Evolutionary conservation across 2,888 invertebrate species (phyloP).

Genomic region (Morinoia aosen): DNA sequence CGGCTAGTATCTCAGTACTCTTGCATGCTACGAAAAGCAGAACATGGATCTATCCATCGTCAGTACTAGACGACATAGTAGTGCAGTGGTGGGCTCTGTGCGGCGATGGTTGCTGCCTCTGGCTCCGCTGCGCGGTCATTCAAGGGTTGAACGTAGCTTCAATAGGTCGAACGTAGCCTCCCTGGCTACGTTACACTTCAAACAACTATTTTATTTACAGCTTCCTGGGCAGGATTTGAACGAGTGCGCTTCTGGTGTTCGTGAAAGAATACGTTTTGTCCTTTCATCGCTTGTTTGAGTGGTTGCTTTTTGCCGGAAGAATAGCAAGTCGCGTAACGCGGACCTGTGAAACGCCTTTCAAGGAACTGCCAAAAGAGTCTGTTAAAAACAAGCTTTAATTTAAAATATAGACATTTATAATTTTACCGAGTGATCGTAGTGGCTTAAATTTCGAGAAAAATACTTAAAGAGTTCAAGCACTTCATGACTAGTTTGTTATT

Average conservation of each 20-base stretch:
- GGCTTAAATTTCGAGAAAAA: neutral
- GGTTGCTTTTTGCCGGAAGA: neutral
- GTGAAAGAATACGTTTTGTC: neutral
- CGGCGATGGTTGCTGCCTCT: neutral
- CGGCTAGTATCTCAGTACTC: neutral
- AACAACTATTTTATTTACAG: neutral
- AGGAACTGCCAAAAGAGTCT: neutral
- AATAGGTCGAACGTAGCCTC: neutral
- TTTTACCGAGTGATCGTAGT: neutral
- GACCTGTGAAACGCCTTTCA: neutral
- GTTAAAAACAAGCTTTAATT: neutral
- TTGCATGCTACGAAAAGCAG: neutral
- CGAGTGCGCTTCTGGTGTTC: neutral
- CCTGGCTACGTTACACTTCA: neutral
- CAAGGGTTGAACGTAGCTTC: constrained; percentile 3
- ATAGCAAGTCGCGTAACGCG: neutral
- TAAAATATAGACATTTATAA: neutral
- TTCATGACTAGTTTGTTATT: neutral
- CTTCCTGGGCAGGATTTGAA: neutral
- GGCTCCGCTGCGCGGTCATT: neutral
- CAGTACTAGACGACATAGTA: neutral
- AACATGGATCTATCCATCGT: neutral
- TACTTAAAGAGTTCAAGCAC: neutral
- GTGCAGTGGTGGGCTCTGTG: neutral
- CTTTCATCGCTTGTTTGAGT: neutral